A percentile compares a stretch with the other conserved stretches of the same genome.
phyloP scores from a whole-genome alignment of 2,888 invertebrate species.

The Euphydryas editha region DNA sequence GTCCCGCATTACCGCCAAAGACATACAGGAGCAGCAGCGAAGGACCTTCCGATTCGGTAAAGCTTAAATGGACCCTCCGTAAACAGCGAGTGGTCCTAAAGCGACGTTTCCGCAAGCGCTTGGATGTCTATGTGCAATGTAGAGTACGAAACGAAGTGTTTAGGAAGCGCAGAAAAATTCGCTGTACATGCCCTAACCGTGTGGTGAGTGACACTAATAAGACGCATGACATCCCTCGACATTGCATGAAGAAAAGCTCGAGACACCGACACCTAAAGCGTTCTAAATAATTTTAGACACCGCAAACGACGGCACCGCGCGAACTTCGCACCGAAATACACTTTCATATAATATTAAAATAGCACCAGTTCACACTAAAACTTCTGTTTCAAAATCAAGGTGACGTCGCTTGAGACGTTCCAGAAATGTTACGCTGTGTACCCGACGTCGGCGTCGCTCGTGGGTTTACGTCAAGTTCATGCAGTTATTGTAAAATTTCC shows the following conservation, averaged over 20 bases:
- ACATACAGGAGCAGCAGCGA: slow-evolving; percentile 78
- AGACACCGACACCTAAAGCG: slow-evolving; percentile 34
- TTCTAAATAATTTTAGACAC: slow-evolving; percentile 58
- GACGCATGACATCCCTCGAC: slow-evolving; percentile 25
- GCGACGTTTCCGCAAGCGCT: slow-evolving; percentile 71
- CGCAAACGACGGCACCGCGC: slow-evolving; percentile 66
- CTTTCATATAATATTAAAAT: slow-evolving; percentile 78
- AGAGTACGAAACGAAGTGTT: slow-evolving; percentile 61
- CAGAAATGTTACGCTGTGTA: slow-evolving; percentile 72
- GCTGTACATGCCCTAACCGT: slow-evolving; percentile 72
- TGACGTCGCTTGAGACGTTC: slow-evolving; percentile 76
- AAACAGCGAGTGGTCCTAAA: slow-evolving; percentile 66
- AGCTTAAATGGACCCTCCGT: slow-evolving; percentile 61
- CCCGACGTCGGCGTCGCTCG: slow-evolving; percentile 57
- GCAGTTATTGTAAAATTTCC: slow-evolving; percentile 55
- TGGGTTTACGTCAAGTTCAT: slow-evolving; percentile 60
- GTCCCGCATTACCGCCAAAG: slow-evolving; percentile 85
- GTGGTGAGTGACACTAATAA: slow-evolving; percentile 81
- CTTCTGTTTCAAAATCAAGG: slow-evolving; percentile 82
- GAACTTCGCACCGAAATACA: slow-evolving; percentile 75
- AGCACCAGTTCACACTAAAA: slow-evolving; percentile 71
- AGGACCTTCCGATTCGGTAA: slow-evolving; percentile 78
- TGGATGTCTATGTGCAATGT: slow-evolving; percentile 79
- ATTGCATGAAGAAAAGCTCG: slow-evolving; percentile 23
- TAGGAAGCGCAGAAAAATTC: slow-evolving; percentile 62